Evolutionary conservation across 2,797 vertebrate genomes (phyloP), one percentile per base, ranked within the genome.

Genomic region (Decapterus maruadsi): DNA sequence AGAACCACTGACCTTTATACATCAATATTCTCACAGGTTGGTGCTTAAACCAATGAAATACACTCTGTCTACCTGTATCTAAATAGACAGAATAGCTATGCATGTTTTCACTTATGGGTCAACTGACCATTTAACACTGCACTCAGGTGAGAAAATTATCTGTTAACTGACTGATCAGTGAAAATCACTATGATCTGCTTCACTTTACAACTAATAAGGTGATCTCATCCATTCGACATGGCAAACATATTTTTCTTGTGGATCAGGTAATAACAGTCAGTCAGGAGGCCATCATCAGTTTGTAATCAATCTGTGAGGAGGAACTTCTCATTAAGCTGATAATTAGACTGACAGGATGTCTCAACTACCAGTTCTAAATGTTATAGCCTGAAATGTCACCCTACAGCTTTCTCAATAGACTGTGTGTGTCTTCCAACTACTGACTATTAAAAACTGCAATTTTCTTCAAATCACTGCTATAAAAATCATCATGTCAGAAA

Each of bases 381-480:
- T 71, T 64, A 62, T 1, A 36, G 53, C 69, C 38, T 26, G 73
- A 88, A 73, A 72, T 63, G 82, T 51, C 84, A 74, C 71, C 82
- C 86, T 89, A 80, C 90, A 79, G 63, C 73, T 78, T 74, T 64
- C 58, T 65, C 57, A 61, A 48, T 80, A 85, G 79, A 87, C 93
- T 80, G 75, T 8, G 7, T 36, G 61, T 34, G 48, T 84, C 77
- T 84, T 87, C 90, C 90, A 86, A 86, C 89, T 87, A 81, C 55
- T 68, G 58, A 72, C 75, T 46, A 89, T 90, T 70, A 91, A 92
- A 92, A 84, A 89, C 82, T 93, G 74, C 82, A 89, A 78, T 94
- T 94, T 93, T 68, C 86, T 89, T 86, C 8, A 93, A 93, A 92
- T 94, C 78, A 73, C 75, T 26, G 83, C 76, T 75, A 82, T 79